These are phyloP conservation scores for Choristoneura fumiferana DNA, from an alignment of 1,140 invertebrate species.

Conservation along the genomic window DNA sequence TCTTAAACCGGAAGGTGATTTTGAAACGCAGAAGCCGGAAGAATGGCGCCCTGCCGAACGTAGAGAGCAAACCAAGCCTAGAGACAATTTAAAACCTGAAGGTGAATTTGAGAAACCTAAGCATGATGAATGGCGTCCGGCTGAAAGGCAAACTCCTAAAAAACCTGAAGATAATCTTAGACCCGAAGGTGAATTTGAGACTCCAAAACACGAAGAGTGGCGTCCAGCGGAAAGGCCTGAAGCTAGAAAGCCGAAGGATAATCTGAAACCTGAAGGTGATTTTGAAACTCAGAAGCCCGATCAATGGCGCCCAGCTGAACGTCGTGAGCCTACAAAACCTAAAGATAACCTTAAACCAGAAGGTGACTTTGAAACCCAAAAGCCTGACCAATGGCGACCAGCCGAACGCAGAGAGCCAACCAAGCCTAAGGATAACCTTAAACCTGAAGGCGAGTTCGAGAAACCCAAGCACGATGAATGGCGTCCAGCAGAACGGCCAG, in stretches of 20 bases:
- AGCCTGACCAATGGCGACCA: slow-evolving; percentile 49
- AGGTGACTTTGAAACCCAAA: slow-evolving; percentile 72
- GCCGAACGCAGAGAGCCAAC: slow-evolving; percentile 59
- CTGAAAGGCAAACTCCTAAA: slow-evolving; percentile 64
- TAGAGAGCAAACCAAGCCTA: slow-evolving; percentile 74
- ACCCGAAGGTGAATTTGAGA: slow-evolving; percentile 80
- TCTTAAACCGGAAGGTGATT: slow-evolving; percentile 83
- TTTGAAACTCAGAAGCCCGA: slow-evolving; percentile 79
- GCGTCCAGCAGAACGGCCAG: slow-evolving; percentile 75
- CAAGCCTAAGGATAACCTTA: slow-evolving; percentile 80
- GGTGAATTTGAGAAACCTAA: slow-evolving; percentile 78
- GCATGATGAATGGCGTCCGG: slow-evolving; percentile 58
- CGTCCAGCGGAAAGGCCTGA: slow-evolving; percentile 54
- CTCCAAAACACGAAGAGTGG: slow-evolving; percentile 59
- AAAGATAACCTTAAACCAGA: slow-evolving; percentile 80
- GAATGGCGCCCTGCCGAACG: slow-evolving; percentile 78
- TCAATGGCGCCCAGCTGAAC: slow-evolving; percentile 74
- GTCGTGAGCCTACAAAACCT: slow-evolving; percentile 71
- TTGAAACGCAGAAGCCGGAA: slow-evolving; percentile 74
- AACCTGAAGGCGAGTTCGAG: slow-evolving; percentile 80
- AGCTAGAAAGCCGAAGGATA: slow-evolving; percentile 75
- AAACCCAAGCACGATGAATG: slow-evolving; percentile 63
- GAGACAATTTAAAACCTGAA: slow-evolving; percentile 80
- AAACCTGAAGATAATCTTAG: slow-evolving; percentile 79
- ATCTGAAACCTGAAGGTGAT: slow-evolving; percentile 81